Percentiles rank a stretch among this genome's conserved stretches.
These are phyloP conservation scores for Pterocles orientalis DNA, from an alignment of 2,113 vertebrate species.

Conservation along the genomic window DNA sequence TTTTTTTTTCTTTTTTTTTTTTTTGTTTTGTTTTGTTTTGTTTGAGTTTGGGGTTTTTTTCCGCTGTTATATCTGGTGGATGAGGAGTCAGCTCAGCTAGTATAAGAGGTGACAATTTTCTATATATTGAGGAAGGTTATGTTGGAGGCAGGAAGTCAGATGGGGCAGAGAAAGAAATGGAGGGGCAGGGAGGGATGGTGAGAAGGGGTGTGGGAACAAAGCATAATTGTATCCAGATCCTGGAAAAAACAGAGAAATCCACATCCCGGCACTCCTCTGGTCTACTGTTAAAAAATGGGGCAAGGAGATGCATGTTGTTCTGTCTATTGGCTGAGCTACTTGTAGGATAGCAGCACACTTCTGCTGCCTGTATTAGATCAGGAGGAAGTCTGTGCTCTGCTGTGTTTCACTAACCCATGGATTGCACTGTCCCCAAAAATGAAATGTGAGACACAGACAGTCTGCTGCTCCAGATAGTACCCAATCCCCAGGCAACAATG, in stretches of 20 bases:
- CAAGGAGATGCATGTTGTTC: background rate
- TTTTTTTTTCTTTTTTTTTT: background rate
- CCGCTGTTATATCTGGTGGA: background rate
- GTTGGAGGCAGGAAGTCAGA: background rate
- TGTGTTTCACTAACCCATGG: background rate
- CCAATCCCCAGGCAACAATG: background rate
- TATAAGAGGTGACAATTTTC: background rate
- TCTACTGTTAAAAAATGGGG: background rate
- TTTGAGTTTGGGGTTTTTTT: background rate
- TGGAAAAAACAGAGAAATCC: background rate
- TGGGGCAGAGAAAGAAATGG: background rate
- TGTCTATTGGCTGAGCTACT: background rate
- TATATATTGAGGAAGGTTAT: background rate
- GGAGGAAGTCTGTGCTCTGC: background rate
- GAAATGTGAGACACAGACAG: background rate
- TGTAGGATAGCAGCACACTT: background rate
- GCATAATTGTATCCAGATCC: background rate
- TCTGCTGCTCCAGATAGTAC: background rate
- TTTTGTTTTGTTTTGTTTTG: background rate
- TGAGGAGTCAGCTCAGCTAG: rapidly evolving
- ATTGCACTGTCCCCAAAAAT: background rate
- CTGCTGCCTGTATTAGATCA: background rate
- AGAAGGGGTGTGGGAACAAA: background rate
- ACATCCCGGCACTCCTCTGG: background rate
- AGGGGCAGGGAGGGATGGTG: background rate